These are phyloP conservation scores for Listrodromus nycthemerus DNA, from an alignment of 2,888 invertebrate genomes.

Conservation along the genomic window DNA sequence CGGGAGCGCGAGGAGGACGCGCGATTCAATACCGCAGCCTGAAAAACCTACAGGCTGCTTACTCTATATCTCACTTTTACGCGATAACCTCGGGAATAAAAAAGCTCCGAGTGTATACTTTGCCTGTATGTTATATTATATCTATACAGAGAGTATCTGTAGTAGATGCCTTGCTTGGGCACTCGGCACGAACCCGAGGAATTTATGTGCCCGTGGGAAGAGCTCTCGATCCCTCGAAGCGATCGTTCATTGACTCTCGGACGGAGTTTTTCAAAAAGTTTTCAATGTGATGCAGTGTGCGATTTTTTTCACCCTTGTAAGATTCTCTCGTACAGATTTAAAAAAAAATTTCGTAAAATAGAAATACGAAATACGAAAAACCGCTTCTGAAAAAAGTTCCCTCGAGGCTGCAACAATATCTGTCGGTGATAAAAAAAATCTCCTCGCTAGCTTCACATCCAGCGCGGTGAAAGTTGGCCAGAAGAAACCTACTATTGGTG, in stretches of 20 bases:
- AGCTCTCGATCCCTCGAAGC: constrained; percentile 49
- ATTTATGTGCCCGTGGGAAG: constrained; percentile 56
- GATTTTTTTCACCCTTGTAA: not conserved
- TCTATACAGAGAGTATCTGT: not conserved
- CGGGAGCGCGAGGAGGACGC: constrained; percentile 42
- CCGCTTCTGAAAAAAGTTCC: not conserved
- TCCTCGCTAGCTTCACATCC: not conserved
- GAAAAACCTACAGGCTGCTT: constrained; percentile 57
- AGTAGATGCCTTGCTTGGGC: constrained; percentile 2
- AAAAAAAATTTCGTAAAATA: too few species aligned
- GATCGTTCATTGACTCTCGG: constrained; percentile 41
- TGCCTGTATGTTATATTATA: constrained; percentile 8
- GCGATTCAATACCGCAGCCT: constrained; percentile 65
- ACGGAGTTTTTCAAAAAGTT: not conserved
- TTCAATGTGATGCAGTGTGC: not conserved
- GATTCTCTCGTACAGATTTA: not conserved
- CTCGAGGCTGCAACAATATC: constrained; percentile 8
- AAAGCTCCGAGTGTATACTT: constrained; percentile 43
- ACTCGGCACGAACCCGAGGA: constrained; percentile 8
- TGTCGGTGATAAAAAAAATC: constrained; percentile 4
- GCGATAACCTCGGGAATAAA: constrained; percentile 35
- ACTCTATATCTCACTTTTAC: constrained; percentile 36
- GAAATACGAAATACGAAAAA: too few species aligned
- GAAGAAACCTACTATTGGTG: constrained; percentile 17
- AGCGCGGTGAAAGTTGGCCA: not conserved